Base-by-base conservation (phyloP, 2,113 vertebrate species). In the Nanorana parkeri region DNA sequence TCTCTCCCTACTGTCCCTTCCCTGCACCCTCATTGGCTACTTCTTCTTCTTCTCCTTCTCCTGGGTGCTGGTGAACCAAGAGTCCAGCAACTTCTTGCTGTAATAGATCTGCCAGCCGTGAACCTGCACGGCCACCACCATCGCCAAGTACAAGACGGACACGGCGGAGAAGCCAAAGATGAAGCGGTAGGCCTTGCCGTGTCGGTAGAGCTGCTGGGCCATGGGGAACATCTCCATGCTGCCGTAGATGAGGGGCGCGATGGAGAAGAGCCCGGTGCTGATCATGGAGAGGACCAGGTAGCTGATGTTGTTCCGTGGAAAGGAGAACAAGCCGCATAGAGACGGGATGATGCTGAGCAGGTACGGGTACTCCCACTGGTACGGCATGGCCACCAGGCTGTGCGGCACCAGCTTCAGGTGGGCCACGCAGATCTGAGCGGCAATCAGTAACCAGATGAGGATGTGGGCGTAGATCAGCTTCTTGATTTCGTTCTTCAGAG, bases 41-140 rank as follows among this genome's bases (percentile, higher is more conserved):
- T 98, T 98, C 86, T 95, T 97, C 89, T 99, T 99, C 89, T 97
- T 99, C 74, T 99, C 97, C 89, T 97, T 98, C 74, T 99, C 97
- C 88, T 98, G 97, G 1, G 97, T 99, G 91, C 93, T 94, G 82
- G 93, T 95, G 88, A 97, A 98, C 98, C 98, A 99, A 76, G 97
- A 95, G 88, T 98, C 97, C 87, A 99, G 93, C 26, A 99, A 94
- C 89, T 97, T 96, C 92, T 99, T 99, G 91, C 97, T 98, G 90
- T 99, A 99, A 91, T 99, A 98, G 78, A 99, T 94, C 86, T 99
- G 97, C 97, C 96, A 99, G 88, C 88, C 96, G 0, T 99, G 98
- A 68, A 99, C 95, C 87, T 99, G 98, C 41, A 97, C 95, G 0
- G 94, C 94, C 17, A 98, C 90, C 54, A 98, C 90, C 76, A 99